These are phyloP conservation scores for Armadillidium nasatum DNA, from an alignment of 1,140 invertebrate species.

Conservation along the genomic window DNA sequence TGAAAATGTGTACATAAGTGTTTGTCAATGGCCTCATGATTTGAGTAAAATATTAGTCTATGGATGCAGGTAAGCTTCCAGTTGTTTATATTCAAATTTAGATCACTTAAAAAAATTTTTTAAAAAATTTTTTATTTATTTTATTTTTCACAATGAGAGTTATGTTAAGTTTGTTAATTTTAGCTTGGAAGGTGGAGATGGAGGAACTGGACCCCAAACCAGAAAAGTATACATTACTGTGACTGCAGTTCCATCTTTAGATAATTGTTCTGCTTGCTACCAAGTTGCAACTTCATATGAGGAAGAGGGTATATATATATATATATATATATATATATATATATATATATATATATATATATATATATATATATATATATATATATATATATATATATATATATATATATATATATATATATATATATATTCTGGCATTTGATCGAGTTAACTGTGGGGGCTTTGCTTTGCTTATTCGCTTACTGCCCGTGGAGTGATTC, in stretches of 20 bases:
- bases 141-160: neutral
- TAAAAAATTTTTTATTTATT: too few relatives aligned
- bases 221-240: conserved; percentile 57
- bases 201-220: conserved; percentile 48
- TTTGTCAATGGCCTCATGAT: conserved; percentile 67
- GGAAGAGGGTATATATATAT: too few relatives aligned
- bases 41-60: conserved; percentile 61
- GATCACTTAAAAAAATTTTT: neutral
- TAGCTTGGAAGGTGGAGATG: conserved; percentile 46
- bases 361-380: too few relatives aligned
- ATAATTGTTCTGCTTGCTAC: conserved; percentile 59
- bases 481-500: too few relatives aligned
- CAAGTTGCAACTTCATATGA: conserved; percentile 58
- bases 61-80: conserved; percentile 57
- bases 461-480: too few relatives aligned
- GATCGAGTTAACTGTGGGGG: too few relatives aligned
- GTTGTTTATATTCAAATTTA: neutral
- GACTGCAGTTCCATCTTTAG: conserved; percentile 57
- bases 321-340: too few relatives aligned
- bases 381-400: too few relatives aligned
- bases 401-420: too few relatives aligned
- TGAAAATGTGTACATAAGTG: conserved; percentile 54
- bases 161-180: too few relatives aligned
- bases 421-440: too few relatives aligned
- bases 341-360: too few relatives aligned